Conservation (phyloP, 1,140 invertebrate genomes). For the Listronotus oregonensis region DNA sequence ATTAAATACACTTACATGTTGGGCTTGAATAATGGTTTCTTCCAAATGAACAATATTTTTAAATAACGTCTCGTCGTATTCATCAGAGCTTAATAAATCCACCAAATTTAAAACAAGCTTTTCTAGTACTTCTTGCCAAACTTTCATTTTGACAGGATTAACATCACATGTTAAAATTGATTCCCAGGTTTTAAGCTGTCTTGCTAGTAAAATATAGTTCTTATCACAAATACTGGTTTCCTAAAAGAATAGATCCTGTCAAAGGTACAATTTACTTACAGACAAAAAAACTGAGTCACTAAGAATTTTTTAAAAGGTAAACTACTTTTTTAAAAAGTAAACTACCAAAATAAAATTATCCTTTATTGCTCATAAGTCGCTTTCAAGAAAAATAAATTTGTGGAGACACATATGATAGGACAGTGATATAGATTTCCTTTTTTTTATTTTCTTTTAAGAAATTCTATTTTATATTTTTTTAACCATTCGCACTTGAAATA, state of each 20-base stretch:
- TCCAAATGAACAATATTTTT: conserved; percentile 40
- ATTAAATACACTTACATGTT: conserved; percentile 36
- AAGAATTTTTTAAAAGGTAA: no score
- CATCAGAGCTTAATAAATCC: conserved; percentile 13
- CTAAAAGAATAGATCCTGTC: conserved; percentile 19
- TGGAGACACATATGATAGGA: no score
- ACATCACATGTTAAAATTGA: conserved; percentile 40
- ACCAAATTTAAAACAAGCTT: conserved; percentile 37
- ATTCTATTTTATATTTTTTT: no score
- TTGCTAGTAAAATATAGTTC: conserved; percentile 26
- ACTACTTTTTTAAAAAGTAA: no score
- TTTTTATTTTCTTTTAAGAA: no score
- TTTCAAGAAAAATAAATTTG: no score
- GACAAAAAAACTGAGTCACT: no score
- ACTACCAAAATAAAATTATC: no score
- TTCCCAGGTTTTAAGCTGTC: conserved; percentile 41
- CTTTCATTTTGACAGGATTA: conserved; percentile 44
- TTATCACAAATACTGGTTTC: conserved; percentile 18
- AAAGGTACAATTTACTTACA: not conserved
- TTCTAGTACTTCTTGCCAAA: conserved; percentile 41
- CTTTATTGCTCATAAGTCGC: no score
- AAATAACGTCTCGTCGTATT: conserved; percentile 28
- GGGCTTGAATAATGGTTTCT: conserved; percentile 38
- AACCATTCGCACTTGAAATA: no score
- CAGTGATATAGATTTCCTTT: no score